These are phyloP conservation scores for Furnarius figulus DNA, from an alignment of 2,113 vertebrate species.

Conservation along the genomic window DNA sequence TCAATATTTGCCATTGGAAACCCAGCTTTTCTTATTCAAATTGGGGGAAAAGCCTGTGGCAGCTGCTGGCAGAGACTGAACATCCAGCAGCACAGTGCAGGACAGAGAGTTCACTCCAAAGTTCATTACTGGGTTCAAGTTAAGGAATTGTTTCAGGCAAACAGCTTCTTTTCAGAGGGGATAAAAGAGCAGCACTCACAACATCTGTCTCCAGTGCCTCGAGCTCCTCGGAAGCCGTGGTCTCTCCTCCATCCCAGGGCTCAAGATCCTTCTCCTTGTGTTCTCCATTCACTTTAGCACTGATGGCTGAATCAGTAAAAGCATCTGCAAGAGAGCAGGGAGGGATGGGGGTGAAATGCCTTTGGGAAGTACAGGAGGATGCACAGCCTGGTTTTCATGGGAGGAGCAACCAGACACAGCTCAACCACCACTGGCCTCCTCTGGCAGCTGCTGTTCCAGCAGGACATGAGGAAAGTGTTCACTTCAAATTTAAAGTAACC, in stretches of 20 bases:
- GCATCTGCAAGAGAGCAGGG: slow-evolving; percentile 81
- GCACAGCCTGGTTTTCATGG: neutral
- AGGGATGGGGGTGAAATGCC: neutral
- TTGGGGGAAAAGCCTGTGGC: neutral
- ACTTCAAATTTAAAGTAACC: neutral
- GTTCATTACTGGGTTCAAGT: neutral
- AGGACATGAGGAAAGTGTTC: neutral
- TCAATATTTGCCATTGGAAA: slow-evolving; percentile 34
- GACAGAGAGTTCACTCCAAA: neutral
- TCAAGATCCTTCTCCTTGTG: slow-evolving; percentile 98
- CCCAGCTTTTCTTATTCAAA: neutral
- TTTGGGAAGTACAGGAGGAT: neutral
- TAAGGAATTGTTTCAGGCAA: neutral
- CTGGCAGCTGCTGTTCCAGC: neutral
- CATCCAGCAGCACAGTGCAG: neutral
- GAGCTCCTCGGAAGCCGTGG: slow-evolving; percentile 81
- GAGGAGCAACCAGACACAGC: neutral
- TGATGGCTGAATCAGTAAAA: slow-evolving; percentile 94
- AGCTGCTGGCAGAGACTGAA: neutral
- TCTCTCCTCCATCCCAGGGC: slow-evolving; percentile 95
- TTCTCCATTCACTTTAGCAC: slow-evolving; percentile 91
- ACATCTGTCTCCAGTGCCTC: slow-evolving; percentile 95
- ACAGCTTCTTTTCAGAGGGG: neutral
- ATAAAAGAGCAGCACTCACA: slow-evolving; percentile 73
- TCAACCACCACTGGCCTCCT: neutral